phyloP scores from a whole-genome alignment of 2,797 vertebrate genomes.

The Myioborus miniatus region DNA sequence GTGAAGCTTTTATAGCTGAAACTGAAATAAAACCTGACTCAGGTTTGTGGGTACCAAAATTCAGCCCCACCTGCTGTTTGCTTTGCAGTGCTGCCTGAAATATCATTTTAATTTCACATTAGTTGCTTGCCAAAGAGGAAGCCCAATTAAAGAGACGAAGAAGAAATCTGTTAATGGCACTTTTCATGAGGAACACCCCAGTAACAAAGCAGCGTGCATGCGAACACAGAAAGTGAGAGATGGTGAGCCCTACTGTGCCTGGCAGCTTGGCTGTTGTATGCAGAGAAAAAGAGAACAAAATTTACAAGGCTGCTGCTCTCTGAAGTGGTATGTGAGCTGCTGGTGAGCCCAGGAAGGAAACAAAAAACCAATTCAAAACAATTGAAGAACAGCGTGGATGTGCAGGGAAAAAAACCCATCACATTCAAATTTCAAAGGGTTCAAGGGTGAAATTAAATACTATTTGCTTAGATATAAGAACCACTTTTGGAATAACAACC shows the following conservation, averaged over 20 bases:
- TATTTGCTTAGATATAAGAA: slow-evolving; percentile 13
- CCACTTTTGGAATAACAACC: not conserved
- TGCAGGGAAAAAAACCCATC: not conserved
- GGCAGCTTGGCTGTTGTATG: not conserved
- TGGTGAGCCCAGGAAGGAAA: not conserved
- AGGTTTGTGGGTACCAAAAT: slow-evolving; percentile 18
- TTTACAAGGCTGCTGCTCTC: slow-evolving; percentile 8
- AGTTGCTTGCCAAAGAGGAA: not conserved
- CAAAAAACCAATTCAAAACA: not conserved
- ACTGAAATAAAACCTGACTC: not conserved
- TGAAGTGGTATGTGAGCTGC: not conserved
- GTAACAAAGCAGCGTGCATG: not conserved
- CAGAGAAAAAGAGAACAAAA: not conserved
- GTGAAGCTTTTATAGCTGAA: not conserved
- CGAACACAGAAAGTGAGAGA: not conserved
- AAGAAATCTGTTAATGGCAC: not conserved
- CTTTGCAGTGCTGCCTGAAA: slow-evolving; percentile 12
- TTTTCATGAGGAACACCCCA: not conserved
- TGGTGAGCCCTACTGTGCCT: slow-evolving; percentile 10
- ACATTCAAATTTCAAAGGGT: slow-evolving; percentile 4
- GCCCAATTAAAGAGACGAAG: not conserved
- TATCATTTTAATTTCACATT: slow-evolving; percentile 30
- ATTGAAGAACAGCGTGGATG: not conserved
- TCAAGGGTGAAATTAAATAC: not conserved
- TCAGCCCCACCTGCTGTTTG: not conserved